Conservation (phyloP, 2,113 vertebrate genomes). For the Chaetops frenatus region DNA sequence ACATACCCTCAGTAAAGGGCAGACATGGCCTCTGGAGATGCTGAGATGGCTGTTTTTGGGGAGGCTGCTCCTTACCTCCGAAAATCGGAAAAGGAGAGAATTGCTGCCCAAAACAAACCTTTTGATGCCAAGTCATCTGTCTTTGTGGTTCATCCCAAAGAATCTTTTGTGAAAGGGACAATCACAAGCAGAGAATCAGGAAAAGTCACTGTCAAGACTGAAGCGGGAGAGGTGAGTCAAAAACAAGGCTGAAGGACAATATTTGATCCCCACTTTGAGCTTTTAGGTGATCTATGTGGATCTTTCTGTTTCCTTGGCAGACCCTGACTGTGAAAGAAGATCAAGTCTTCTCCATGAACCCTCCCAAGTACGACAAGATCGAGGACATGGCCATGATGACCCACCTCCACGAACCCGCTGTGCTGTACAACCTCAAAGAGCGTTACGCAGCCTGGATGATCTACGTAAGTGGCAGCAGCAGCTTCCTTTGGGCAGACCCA, state of each 20-base stretch:
- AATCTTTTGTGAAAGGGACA: conserved; percentile 71
- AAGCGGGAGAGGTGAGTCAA: too few relatives aligned
- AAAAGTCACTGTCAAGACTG: not conserved
- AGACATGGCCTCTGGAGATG: conserved; percentile 78
- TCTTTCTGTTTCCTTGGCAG: not conserved
- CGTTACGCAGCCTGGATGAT: too few relatives aligned
- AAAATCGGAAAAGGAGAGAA: conserved; percentile 83
- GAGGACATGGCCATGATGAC: conserved; percentile 92
- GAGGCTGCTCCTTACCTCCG: conserved; percentile 78
- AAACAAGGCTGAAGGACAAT: not conserved
- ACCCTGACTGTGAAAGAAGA: not conserved
- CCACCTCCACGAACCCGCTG: conserved; percentile 77
- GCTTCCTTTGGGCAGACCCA: too few relatives aligned
- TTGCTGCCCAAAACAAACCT: conserved; percentile 78
- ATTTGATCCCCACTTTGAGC: too few relatives aligned
- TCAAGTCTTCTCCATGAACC: conserved; percentile 11
- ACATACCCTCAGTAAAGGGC: not conserved
- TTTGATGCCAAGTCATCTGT: conserved; percentile 72
- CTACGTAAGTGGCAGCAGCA: too few relatives aligned
- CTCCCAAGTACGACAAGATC: conserved; percentile 84
- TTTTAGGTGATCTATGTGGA: not conserved
- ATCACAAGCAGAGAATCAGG: conserved; percentile 63
- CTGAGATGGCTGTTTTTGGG: conserved; percentile 85
- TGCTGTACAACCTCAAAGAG: conserved; percentile 42
- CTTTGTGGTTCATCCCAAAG: conserved; percentile 70